Conservation (phyloP, 2,113 vertebrate species). For the Odocoileus virginianus region DNA sequence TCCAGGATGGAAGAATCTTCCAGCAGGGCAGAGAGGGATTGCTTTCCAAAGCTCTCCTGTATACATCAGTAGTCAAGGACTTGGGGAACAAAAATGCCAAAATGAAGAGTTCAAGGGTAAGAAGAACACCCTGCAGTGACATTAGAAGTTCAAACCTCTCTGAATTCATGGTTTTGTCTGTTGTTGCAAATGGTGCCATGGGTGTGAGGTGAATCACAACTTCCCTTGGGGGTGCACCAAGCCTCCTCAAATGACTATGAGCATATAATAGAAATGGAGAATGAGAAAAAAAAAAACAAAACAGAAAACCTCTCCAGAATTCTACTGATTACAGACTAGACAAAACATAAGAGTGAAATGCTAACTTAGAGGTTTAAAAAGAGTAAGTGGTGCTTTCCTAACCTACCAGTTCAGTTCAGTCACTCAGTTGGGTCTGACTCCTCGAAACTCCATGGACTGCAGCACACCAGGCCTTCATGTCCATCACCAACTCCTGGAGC, state of each 20-base stretch:
- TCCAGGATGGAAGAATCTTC: background rate
- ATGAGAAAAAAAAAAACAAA: background rate
- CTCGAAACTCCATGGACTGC: background rate
- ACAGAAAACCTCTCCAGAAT: background rate
- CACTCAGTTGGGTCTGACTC: fast-evolving
- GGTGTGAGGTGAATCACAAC: background rate
- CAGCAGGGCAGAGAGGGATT: background rate
- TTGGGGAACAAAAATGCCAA: background rate
- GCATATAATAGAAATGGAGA: background rate
- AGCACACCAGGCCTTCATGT: background rate
- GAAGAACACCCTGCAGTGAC: background rate
- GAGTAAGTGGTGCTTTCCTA: background rate
- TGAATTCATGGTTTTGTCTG: background rate
- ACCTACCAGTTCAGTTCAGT: background rate
- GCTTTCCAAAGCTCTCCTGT: background rate
- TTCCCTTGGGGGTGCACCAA: fast-evolving
- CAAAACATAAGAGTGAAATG: background rate
- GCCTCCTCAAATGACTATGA: background rate
- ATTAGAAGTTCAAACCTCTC: background rate
- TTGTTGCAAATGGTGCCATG: background rate
- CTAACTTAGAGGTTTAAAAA: background rate
- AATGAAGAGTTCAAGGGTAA: conserved; percentile 29
- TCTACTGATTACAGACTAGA: background rate
- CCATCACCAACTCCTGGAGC: background rate
- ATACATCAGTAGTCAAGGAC: background rate